Base-by-base conservation (phyloP, 2,888 invertebrate species). In the Cephonodes hylas region DNA sequence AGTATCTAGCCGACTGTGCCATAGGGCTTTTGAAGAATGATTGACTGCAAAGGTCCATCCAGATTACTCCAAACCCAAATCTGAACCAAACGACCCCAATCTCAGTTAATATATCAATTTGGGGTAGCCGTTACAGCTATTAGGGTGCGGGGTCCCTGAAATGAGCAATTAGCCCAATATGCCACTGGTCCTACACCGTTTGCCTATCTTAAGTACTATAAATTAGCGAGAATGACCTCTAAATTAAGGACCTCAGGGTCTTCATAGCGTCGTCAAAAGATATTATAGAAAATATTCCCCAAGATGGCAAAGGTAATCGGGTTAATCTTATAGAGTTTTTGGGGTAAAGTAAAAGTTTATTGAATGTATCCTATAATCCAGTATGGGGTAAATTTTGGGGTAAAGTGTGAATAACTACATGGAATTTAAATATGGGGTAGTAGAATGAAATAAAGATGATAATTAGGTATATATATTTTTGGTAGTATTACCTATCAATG, bases 31-130 rank as follows among this genome's bases (percentile, higher is more conserved):
- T n/a, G n/a, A n/a, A n/a, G n/a, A n/a, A n/a, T n/a, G n/a, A n/a
- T n/a, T n/a, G n/a, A n/a, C n/a, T n/a, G n/a, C n/a, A 10, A 20
- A 0, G 18, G 13, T 3, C 44, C n/a, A 4, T 25, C 13, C 46
- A 46, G 46, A 46, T 46, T 23, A 27, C 31, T 18, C 31, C 31
- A 18, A 18, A 18, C 31, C 31, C 8, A 15, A 53, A 20, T n/a
- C 18, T 4, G 20, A 15, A 18, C 18, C 53, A 53, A 53, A 53
- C 18, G 15, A 31, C 53, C 45, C 53, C 53, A 20, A 31, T 53
- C 31, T 31, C 31, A 4, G 27, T 53, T 53, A 53, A 53, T 53
- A 53, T 18, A 53, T 53, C 53, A 53, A 53, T 53, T 53, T 31
- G 53, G 31, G 53, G 53, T 53, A 31, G 6, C 48, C 27, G 25